phyloP scores from a whole-genome alignment of 2,888 invertebrate genomes.

The Eristalis intricaria region DNA sequence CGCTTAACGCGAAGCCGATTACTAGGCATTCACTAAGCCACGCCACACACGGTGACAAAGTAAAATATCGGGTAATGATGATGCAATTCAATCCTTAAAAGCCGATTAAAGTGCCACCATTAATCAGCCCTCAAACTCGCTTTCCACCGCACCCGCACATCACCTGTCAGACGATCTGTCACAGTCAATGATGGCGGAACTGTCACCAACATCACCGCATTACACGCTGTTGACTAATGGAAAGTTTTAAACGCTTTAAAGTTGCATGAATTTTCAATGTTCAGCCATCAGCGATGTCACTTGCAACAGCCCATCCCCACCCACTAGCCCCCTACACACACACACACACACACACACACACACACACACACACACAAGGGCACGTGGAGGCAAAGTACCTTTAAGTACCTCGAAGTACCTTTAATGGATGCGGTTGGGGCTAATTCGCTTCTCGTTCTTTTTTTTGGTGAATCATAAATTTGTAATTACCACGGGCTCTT shows the following conservation, averaged over 20 bases:
- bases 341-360: neutral
- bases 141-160: neutral
- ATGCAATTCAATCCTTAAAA: slow-evolving; percentile 12
- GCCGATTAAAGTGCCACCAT: slow-evolving; percentile 22
- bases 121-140: neutral
- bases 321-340: neutral
- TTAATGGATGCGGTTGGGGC: slow-evolving; percentile 50
- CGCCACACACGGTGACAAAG: neutral
- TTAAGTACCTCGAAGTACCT: slow-evolving; percentile 29
- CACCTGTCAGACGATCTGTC: neutral
- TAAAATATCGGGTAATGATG: neutral
- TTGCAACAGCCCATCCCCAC: slow-evolving; percentile 10
- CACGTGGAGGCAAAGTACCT: slow-evolving; percentile 44
- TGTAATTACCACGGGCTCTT: neutral
- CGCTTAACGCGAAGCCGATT: neutral
- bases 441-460: slow-evolving; percentile 11
- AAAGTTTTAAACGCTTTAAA: slow-evolving; percentile 38
- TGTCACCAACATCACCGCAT: neutral
- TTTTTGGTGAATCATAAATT: slow-evolving; percentile 12
- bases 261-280: slow-evolving; percentile 46
- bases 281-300: slow-evolving; percentile 31
- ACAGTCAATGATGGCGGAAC: neutral
- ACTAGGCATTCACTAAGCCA: neutral
- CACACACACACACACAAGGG: slow-evolving; percentile 7
- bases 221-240: slow-evolving; percentile 15